Evolutionary conservation across 2,113 vertebrate species (phyloP), one percentile per base, ranked within the genome.

Genomic region (Phainopepla nitens): DNA sequence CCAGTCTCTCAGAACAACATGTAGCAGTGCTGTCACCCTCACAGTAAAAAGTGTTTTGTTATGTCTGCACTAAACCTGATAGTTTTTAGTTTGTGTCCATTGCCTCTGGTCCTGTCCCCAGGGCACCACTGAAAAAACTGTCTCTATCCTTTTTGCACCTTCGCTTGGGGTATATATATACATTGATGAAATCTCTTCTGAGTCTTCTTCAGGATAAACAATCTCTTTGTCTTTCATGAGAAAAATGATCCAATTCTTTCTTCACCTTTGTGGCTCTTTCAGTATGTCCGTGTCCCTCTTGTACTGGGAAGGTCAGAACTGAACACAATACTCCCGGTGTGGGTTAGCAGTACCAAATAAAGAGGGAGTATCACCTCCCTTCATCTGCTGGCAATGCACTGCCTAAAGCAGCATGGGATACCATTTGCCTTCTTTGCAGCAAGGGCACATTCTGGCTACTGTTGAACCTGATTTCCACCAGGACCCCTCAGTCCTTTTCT

Each of bases 351-450:
- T 2, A 4, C 24, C 17, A 36, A 62, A 35, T 35, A 84, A 50
- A 68, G 13, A 17, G 14, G 3, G 42, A 75, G 18, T 21, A 57
- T 62, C 33, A 28, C 28, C 4, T 50, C 21, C 9, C 29, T 41
- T 2, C 2, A 35, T 13, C 54, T 57, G 25, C n/a, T 75, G 29
- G 22, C 12, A 69, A 10, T 0, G 0, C 1, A 1, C 15, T 27
- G 9, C 42, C 13, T 84, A 68, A 50, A 29, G 22, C 36, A 73
- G 21, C 17, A 64, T 1, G 6, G 49, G 23, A 72, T 42, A 49
- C 5, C 31, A 7, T 66, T 78, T 61, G 19, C 27, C 12, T 33
- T 22, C 62, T 69, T 73, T 58, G n/a, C 16, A 85, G 22, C n/a
- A 58, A 76, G 14, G 12, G 13, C 29, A 9, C 7, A 47, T 60